Evolutionary conservation across 2,113 vertebrate species (phyloP).

Genomic region (Laticauda laticaudata): DNA sequence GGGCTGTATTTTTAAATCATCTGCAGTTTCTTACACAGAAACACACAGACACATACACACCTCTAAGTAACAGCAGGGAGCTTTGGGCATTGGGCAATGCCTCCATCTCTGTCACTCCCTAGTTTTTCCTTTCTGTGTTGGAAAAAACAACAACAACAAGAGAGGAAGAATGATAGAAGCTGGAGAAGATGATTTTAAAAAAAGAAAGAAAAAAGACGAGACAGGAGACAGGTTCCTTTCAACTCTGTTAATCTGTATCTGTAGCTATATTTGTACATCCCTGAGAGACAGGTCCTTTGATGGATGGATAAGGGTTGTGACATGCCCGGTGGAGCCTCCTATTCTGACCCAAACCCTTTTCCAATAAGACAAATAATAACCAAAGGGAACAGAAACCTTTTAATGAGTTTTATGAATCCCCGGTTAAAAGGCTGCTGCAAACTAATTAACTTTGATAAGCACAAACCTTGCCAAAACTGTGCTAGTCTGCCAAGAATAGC

Average conservation of each 20-base stretch:
- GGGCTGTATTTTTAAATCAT: slow-evolving; percentile 10
- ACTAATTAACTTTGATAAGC: no score
- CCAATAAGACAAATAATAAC: no score
- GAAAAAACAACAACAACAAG: neutral
- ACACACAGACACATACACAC: neutral
- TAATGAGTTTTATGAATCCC: no score
- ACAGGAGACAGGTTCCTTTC: no score
- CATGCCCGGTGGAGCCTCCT: neutral
- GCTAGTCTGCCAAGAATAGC: no score
- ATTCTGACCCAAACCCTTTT: no score
- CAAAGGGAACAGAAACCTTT: no score
- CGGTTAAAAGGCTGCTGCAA: no score
- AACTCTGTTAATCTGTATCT: no score
- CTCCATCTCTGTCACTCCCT: slow-evolving; percentile 36
- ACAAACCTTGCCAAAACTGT: no score
- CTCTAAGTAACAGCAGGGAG: neutral
- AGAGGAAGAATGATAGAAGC: neutral
- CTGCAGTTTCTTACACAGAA: neutral
- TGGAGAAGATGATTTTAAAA: neutral
- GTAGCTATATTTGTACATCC: neutral
- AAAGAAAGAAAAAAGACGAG: no score
- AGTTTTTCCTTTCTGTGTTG: slow-evolving; percentile 21
- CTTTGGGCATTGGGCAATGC: neutral
- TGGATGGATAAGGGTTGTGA: neutral
- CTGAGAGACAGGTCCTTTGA: neutral